Conservation (phyloP, 2,113 vertebrate species). For the Microtus ochrogaster region DNA sequence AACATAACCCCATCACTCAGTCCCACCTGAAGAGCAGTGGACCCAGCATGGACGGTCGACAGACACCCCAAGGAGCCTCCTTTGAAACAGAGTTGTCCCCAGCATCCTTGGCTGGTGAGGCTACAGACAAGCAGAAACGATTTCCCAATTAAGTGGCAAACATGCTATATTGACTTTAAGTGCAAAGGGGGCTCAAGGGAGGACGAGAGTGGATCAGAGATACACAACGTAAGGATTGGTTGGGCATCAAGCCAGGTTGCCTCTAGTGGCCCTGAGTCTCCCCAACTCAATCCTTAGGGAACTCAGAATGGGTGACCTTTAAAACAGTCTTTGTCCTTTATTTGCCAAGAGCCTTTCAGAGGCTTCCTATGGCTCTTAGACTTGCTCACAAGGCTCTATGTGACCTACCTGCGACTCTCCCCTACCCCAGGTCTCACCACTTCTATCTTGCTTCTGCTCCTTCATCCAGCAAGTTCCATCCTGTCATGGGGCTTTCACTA, state of each 20-base stretch:
- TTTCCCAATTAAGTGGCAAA: slow-evolving; percentile 63
- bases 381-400: not conserved
- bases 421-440: not conserved
- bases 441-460: not conserved
- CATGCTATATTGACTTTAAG: slow-evolving; percentile 37
- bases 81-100: not conserved
- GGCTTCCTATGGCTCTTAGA: not conserved
- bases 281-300: not conserved
- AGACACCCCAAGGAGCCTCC: not conserved
- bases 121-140: not conserved
- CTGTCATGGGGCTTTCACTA: not conserved
- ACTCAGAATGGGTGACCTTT: not conserved
- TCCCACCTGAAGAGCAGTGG: not conserved
- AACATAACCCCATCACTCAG: not conserved
- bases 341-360: slow-evolving; percentile 9
- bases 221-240: not conserved
- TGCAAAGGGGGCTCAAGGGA: not conserved
- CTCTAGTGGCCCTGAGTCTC: not conserved
- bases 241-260: not conserved
- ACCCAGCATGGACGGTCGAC: no score
- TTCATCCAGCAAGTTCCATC: not conserved
- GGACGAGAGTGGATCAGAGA: not conserved
- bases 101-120: not conserved
- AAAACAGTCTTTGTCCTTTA: not conserved
- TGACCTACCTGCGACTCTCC: not conserved